Conservation (phyloP, 2,888 invertebrate genomes). For the Fragum fragum region DNA sequence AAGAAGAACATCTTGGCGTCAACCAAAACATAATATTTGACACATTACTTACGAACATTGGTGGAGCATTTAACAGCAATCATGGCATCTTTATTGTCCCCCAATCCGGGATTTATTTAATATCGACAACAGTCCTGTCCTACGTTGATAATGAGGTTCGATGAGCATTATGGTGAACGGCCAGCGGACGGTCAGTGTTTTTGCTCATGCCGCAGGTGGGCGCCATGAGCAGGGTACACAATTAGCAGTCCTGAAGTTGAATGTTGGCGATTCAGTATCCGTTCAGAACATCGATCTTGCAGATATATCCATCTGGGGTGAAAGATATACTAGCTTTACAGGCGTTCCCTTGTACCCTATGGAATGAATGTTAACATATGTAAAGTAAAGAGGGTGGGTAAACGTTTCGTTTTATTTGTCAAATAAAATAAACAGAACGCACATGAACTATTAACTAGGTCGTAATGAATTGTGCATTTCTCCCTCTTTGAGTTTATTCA, state of each 20-base stretch:
- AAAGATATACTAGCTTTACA: slow-evolving; percentile 28
- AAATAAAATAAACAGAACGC: too few species aligned
- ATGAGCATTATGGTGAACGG: slow-evolving; percentile 24
- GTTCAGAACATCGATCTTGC: slow-evolving; percentile 8
- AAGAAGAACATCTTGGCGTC: slow-evolving; percentile 6
- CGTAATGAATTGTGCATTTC: too few species aligned
- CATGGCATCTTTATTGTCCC: slow-evolving; percentile 23
- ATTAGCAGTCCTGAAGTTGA: not conserved
- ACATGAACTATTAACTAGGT: too few species aligned
- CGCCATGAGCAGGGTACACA: slow-evolving; percentile 27
- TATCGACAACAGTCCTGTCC: slow-evolving; percentile 22
- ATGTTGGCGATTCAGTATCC: slow-evolving; percentile 6
- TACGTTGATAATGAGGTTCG: slow-evolving; percentile 16
- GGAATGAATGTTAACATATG: not conserved
- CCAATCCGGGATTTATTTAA: slow-evolving; percentile 18
- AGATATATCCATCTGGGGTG: slow-evolving; percentile 7
- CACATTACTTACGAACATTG: slow-evolving; percentile 7
- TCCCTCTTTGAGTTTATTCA: too few species aligned
- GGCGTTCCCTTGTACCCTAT: slow-evolving; percentile 18
- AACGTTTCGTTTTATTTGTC: too few species aligned
- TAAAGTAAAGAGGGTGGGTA: too few species aligned
- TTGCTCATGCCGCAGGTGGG: slow-evolving; percentile 1
- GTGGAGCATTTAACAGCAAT: slow-evolving; percentile 1
- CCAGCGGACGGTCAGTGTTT: not conserved
- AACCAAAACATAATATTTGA: slow-evolving; percentile 23